Base-by-base conservation (phyloP, 2,797 vertebrate species). In the Micropoecilia bifurca region DNA sequence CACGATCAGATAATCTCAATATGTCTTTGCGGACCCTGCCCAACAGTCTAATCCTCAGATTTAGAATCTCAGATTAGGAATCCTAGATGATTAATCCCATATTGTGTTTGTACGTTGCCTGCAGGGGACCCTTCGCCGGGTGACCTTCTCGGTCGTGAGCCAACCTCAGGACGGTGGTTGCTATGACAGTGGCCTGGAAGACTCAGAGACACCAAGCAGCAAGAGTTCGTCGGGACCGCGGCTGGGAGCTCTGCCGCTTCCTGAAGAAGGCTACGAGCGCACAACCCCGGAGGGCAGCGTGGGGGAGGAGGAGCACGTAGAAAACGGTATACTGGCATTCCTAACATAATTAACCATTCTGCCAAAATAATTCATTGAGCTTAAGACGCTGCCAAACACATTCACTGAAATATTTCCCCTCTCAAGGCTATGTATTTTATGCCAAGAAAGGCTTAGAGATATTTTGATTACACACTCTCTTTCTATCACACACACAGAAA, bases 201-300 rank as follows among this genome's bases (percentile, higher is more conserved):
- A 99, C 94, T 99, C 98, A 12, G 98, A 99, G 96, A 99, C 98
- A 81, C 98, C 98, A 82, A 99, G 98, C 96, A 99, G 98, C 96
- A 99, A 99, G 97, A 98, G 98, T 92, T 99, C 98, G 83, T 98
- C 97, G 55, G 98, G 98, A 92, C 97, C 98, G 69, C 97, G 98
- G 55, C 96, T 99, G 92, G 98, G 98, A 93, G 97, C 97, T 85
- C 96, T 99, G 95, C 97, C 98, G 73, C 96, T 99, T 94, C 98
- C 98, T 75, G 98, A 99, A 94, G 98, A 99, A 92, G 98, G 97
- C 93, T 99, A 99, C 84, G 98, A 99, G 93, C 96, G 98, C 94
- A 99, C 97, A 92, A 99, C 98, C 87, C 98, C 98, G 46, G 98
- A 99, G 96, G 98, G 98, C 94, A 99, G 98, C 88, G 98, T 99